Evolutionary conservation across 2,797 vertebrate species (phyloP), one percentile per base, ranked within the genome.

Genomic region (Delichon dasypus): DNA sequence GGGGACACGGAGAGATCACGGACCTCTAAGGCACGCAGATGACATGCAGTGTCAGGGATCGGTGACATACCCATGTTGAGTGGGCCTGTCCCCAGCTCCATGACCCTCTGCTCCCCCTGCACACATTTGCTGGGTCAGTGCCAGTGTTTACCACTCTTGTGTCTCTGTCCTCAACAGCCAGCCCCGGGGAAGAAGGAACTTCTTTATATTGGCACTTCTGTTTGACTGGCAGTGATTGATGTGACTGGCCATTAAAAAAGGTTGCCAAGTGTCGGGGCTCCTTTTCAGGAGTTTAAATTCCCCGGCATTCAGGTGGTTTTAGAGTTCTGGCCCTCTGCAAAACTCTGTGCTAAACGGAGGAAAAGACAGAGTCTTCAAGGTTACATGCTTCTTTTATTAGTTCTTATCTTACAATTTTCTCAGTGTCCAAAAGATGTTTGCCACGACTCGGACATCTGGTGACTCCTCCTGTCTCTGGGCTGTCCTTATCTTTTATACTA

Each of bases 41-140:
- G 54, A n/a, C 54, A 29, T 16, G 27, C 45, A 60, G 38, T 27
- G 10, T 38, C 23, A 38, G 40, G 38, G 23, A 29, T n/a, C 45
- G n/a, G 18, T 68, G 54, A 45, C 0, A 0, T 38, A 15, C 15
- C 38, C 45, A 6, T 3, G 27, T 11, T 53, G 45, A n/a, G 16
- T 60, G 44, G 25, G 25, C 20, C 51, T 3, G 2, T 50, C 15
- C 4, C 17, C 51, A 42, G 25, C 20, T 44, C 38, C 38, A 16
- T n/a, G 40, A 38, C 9, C 8, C 54, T 53, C n/a, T 61, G 40
- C 25, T 60, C 16, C 19, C 8, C 3, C 29, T 1, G 23, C 29
- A 38, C 62, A 27, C 3, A 1, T 47, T 29, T 26, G 13, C 40
- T 54, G 64, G 19, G 16, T 45, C 5, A 20, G 23, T 47, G 54